Evolutionary conservation across 2,888 invertebrate genomes (phyloP).

Genomic region (Plusia festucae): DNA sequence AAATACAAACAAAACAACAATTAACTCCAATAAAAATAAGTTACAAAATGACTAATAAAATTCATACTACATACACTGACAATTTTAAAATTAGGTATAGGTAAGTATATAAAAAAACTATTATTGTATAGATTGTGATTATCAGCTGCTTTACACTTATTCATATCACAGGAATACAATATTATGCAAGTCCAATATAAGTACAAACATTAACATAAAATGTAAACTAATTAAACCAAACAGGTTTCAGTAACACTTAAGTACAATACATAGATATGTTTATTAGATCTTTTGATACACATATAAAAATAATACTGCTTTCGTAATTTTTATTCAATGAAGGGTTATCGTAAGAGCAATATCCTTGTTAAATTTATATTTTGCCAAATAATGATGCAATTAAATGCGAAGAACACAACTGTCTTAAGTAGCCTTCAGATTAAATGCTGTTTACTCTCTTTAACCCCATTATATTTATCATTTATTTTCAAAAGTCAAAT

Average conservation of each 20-base stretch:
- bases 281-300: slow-evolving; percentile 16
- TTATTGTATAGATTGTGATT: slow-evolving; percentile 18
- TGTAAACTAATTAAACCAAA: slow-evolving; percentile 10
- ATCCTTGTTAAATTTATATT: neutral
- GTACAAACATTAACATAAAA: slow-evolving; percentile 26
- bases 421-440: too few species aligned
- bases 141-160: slow-evolving; percentile 43
- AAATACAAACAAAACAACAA: neutral
- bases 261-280: slow-evolving; percentile 12
- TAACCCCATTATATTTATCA: too few species aligned
- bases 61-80: slow-evolving; percentile 31
- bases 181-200: slow-evolving; percentile 52
- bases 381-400: too few species aligned
- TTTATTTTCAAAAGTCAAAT: too few species aligned
- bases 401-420: too few species aligned
- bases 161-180: slow-evolving; percentile 60
- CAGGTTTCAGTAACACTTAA: slow-evolving; percentile 11
- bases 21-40: slow-evolving; percentile 12
- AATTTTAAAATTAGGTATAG: slow-evolving; percentile 18
- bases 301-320: slow-evolving; percentile 3
- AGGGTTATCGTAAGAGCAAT: neutral
- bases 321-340: neutral
- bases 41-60: slow-evolving; percentile 18
- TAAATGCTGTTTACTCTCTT: too few species aligned
- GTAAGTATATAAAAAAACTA: too few species aligned